phyloP scores from a whole-genome alignment of 2,797 vertebrate genomes.

The Dermochelys coriacea region DNA sequence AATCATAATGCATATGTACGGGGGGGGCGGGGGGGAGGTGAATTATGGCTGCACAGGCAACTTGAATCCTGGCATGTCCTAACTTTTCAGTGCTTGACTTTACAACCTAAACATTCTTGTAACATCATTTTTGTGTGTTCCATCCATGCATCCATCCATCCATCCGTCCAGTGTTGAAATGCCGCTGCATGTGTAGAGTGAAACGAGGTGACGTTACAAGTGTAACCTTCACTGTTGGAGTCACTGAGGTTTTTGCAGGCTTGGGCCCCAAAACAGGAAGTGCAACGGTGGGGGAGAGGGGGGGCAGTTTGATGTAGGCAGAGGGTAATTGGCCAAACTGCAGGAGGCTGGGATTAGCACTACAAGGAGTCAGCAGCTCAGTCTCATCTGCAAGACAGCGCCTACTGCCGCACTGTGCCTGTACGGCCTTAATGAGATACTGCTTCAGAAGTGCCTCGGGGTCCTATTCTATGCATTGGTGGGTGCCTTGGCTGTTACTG shows the following conservation, averaged over 20 bases:
- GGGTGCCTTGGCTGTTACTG: too few species aligned
- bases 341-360: not conserved
- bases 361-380: too few species aligned
- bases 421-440: too few species aligned
- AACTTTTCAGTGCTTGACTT: not conserved
- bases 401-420: too few species aligned
- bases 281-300: too few species aligned
- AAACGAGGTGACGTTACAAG: not conserved
- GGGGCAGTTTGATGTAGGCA: not conserved
- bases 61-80: not conserved
- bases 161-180: not conserved
- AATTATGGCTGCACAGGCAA: not conserved
- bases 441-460: too few species aligned
- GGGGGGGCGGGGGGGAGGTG: not conserved
- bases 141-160: too few species aligned
- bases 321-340: not conserved
- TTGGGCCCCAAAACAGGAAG: not conserved
- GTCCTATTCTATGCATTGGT: not conserved
- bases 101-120: not conserved
- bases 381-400: too few species aligned
- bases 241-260: not conserved
- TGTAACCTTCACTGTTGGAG: not conserved
- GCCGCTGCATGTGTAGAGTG: not conserved
- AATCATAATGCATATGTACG: not conserved
- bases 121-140: not conserved